These are phyloP conservation scores for Alectoris magna DNA, from an alignment of 2,797 vertebrate genomes.

Conservation along the genomic window DNA sequence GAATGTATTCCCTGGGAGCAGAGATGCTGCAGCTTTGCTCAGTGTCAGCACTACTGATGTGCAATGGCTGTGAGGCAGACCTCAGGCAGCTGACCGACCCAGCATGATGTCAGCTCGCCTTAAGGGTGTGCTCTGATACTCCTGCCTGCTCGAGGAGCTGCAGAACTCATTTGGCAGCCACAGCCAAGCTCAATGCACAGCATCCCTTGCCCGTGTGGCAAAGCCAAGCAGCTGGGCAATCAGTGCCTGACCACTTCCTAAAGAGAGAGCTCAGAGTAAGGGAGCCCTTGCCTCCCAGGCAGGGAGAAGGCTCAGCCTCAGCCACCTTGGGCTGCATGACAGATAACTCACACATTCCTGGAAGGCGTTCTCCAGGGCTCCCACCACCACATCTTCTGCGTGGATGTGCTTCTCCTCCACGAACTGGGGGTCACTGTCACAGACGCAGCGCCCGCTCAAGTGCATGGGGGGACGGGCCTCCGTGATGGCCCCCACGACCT, in stretches of 20 bases:
- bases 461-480: slow-evolving; percentile 77
- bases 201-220: neutral
- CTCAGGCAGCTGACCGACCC: neutral
- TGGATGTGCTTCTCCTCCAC: slow-evolving; percentile 80
- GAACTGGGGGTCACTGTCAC: slow-evolving; percentile 78
- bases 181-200: neutral
- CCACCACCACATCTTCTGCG: slow-evolving; percentile 76
- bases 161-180: neutral
- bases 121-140: neutral
- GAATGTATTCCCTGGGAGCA: neutral
- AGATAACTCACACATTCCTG: slow-evolving; percentile 81
- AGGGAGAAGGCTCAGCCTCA: neutral
- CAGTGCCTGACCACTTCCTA: neutral
- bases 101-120: fast-evolving
- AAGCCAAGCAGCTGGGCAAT: neutral
- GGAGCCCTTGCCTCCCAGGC: neutral
- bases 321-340: neutral
- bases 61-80: neutral
- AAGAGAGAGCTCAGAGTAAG: neutral
- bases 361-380: slow-evolving; percentile 81
- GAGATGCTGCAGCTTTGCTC: neutral
- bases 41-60: neutral
- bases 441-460: slow-evolving; percentile 68
- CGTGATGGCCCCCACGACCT: slow-evolving; percentile 71
- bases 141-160: neutral